These are phyloP conservation scores for Hydrochoerus hydrochaeris DNA, from an alignment of 2,113 vertebrate genomes.

Conservation along the genomic window DNA sequence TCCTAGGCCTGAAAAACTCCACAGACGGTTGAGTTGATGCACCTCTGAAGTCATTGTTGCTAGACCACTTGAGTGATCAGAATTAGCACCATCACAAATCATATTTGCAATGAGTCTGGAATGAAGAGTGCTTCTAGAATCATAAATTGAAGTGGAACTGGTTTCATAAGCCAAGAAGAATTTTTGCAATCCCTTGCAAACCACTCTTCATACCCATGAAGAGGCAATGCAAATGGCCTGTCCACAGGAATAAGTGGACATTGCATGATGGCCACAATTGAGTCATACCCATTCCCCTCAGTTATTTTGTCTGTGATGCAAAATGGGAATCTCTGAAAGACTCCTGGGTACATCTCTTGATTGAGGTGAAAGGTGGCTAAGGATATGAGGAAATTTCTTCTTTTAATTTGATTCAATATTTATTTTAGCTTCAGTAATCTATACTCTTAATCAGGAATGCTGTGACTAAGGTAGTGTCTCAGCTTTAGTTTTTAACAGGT, in stretches of 20 bases:
- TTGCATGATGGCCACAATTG: accelerated
- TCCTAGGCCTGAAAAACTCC: neutral
- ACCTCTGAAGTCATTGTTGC: neutral
- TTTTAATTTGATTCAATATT: neutral
- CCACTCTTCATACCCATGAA: neutral
- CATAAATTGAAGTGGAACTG: neutral
- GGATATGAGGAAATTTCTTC: neutral
- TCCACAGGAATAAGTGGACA: neutral
- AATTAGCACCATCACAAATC: neutral
- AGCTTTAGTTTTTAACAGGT: neutral
- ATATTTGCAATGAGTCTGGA: neutral
- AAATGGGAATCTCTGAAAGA: neutral
- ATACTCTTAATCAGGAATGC: neutral
- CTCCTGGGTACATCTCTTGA: neutral
- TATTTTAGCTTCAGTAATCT: neutral
- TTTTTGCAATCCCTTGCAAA: slow-evolving; percentile 9
- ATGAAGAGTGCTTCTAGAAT: neutral
- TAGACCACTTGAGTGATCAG: neutral
- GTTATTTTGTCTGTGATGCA: neutral
- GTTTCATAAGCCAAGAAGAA: neutral
- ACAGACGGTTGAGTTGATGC: neutral
- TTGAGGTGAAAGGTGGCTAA: neutral
- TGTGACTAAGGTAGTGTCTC: neutral
- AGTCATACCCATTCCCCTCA: neutral
- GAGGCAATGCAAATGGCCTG: neutral